Percentiles rank a stretch among this genome's conserved stretches.
These are phyloP conservation scores for Taxidea taxus DNA, from an alignment of 2,113 vertebrate species.

Conservation along the genomic window DNA sequence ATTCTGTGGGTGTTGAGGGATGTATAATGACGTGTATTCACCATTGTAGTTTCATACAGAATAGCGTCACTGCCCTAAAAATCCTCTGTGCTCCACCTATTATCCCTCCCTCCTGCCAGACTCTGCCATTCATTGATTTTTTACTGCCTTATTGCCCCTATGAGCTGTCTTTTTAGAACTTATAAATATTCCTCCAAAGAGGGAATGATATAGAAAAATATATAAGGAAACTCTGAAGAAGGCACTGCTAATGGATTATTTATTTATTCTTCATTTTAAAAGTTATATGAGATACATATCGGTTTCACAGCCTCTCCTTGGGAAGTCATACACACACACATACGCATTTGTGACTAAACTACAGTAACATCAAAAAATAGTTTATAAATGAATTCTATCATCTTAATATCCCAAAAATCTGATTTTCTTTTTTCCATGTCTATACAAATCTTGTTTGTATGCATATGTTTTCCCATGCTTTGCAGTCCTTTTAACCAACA, in stretches of 20 bases:
- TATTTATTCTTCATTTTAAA: conserved; percentile 21
- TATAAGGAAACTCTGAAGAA: neutral
- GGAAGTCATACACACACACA: neutral
- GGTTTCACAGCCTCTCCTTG: neutral
- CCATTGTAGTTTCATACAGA: neutral
- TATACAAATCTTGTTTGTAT: neutral
- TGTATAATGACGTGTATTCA: neutral
- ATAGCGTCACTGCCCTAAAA: neutral
- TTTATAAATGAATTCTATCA: neutral
- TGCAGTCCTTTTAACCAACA: neutral
- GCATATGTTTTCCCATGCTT: neutral
- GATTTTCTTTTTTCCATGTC: neutral
- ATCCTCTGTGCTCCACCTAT: neutral
- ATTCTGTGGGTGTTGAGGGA: neutral
- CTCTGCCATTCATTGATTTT: neutral
- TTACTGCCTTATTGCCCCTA: neutral
- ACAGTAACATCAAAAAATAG: neutral
- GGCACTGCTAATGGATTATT: neutral
- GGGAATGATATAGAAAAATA: neutral
- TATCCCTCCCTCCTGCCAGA: neutral
- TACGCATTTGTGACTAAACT: neutral
- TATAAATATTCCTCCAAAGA: neutral
- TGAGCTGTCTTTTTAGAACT: neutral
- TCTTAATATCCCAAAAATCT: neutral
- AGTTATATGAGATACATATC: neutral